Evolutionary conservation across 2,113 vertebrate genomes (phyloP), one percentile per base, ranked within the genome.

Genomic region (Pelodiscus sinensis): DNA sequence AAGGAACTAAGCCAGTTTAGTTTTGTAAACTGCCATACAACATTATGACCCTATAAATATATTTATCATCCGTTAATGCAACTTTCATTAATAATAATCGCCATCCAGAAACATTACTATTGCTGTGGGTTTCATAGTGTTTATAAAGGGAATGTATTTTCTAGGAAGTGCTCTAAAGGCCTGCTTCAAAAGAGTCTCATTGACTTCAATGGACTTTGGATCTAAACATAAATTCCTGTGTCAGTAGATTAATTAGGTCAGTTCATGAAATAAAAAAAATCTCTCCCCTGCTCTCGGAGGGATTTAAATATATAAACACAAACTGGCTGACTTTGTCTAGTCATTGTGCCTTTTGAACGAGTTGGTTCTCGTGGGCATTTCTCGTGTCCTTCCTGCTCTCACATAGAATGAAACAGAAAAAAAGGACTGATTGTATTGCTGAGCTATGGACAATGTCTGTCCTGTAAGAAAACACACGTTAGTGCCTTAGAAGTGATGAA

Each of bases 311-410:
- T 82, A 73, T 92, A 79, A 86, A 75, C 16, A 79, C 80, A 93
- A 82, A 75, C 57, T 77, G 2, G 71, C 87, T 90, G 92, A 81
- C 90, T 89, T 81, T 91, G 19, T 92, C 84, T 85, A 80, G 88
- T 78, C 90, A 78, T 81, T 90, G 85, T 60, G 68, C 83, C 90
- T 54, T 91, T 91, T 84, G 89, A 80, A 85, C 68, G 86, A 92
- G 1, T 31, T 82, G 86, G 35, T 93, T 90, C 75, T 79, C 31
- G 31, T 82, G 78, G 62, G 71, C 52, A 73, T 58, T 86, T 8
- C 87, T 93, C 78, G 55, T 29, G 1, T 38, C 84, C 91, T 96
- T 90, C 79, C 83, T 96, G 92, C 81, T 91, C 94, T 90, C 82
- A 75, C 75, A 68, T 27, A 78, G 90, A 84, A 82, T 79, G 78